Percentiles rank a stretch among this genome's conserved stretches.
These are phyloP conservation scores for Mylabris sibirica DNA, from an alignment of 2,888 invertebrate species.

Conservation along the genomic window DNA sequence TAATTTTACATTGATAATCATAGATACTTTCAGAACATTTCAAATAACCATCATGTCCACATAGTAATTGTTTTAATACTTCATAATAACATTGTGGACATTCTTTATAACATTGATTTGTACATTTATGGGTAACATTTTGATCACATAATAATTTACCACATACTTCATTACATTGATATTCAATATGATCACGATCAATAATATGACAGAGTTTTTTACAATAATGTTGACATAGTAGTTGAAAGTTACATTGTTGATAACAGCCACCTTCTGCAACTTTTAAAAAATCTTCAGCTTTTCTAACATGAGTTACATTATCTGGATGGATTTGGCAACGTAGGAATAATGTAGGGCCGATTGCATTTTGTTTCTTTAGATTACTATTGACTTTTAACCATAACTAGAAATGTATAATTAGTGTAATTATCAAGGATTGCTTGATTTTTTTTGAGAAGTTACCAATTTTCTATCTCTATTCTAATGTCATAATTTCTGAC, in stretches of 20 bases:
- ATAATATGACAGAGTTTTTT: constrained; percentile 67
- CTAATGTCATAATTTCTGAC: too few species aligned
- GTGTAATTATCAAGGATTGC: too few species aligned
- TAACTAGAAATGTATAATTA: constrained; percentile 46
- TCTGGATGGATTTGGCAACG: constrained; percentile 65
- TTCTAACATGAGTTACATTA: constrained; percentile 57
- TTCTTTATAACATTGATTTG: constrained; percentile 61
- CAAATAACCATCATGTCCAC: constrained; percentile 62
- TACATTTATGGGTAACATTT: constrained; percentile 64
- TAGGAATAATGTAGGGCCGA: constrained; percentile 64
- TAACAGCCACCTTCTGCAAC: constrained; percentile 71
- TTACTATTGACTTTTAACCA: constrained; percentile 67
- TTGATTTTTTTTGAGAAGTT: too few species aligned
- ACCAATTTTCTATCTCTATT: too few species aligned
- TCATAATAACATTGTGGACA: constrained; percentile 62
- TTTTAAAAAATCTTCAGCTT: constrained; percentile 61
- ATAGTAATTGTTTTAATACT: constrained; percentile 61
- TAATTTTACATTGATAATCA: constrained; percentile 49
- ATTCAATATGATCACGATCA: constrained; percentile 64
- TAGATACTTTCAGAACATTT: constrained; percentile 62
- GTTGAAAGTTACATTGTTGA: constrained; percentile 60
- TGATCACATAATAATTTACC: constrained; percentile 64
- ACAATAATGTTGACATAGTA: constrained; percentile 71
- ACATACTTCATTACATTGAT: constrained; percentile 64
- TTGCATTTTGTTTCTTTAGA: constrained; percentile 62